These are phyloP conservation scores for Cyphotilapia sp. DNA, from an alignment of 2,113 vertebrate genomes.

Conservation along the genomic window DNA sequence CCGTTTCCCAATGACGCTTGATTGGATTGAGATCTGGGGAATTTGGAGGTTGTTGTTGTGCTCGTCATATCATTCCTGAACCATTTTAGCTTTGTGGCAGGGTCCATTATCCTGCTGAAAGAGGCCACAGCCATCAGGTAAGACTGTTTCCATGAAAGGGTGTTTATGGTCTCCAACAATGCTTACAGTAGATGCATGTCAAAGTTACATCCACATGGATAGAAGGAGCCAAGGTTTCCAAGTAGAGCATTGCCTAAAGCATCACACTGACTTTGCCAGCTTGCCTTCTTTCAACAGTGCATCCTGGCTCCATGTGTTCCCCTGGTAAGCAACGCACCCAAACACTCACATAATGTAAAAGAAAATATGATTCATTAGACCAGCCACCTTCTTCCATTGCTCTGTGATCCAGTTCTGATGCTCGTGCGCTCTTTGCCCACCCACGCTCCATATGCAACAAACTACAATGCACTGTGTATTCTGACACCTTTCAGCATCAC, in stretches of 20 bases:
- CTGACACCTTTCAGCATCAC: neutral
- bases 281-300: neutral
- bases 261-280: neutral
- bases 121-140: neutral
- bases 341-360: neutral
- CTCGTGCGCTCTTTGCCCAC: fast-evolving
- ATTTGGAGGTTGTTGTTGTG: neutral
- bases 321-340: fast-evolving
- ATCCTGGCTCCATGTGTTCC: neutral
- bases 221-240: neutral
- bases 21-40: neutral
- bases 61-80: neutral
- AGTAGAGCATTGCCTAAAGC: neutral
- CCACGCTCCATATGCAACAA: neutral
- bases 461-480: neutral
- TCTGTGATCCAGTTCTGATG: neutral
- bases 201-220: neutral
- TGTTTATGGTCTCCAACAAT: neutral
- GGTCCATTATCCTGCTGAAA: neutral
- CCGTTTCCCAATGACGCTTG: fast-evolving
- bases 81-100: neutral
- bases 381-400: neutral
- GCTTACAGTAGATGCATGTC: neutral
- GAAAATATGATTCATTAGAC: neutral
- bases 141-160: neutral